phyloP scores from a whole-genome alignment of 2,888 invertebrate genomes.

The Drosophila barbarae region DNA sequence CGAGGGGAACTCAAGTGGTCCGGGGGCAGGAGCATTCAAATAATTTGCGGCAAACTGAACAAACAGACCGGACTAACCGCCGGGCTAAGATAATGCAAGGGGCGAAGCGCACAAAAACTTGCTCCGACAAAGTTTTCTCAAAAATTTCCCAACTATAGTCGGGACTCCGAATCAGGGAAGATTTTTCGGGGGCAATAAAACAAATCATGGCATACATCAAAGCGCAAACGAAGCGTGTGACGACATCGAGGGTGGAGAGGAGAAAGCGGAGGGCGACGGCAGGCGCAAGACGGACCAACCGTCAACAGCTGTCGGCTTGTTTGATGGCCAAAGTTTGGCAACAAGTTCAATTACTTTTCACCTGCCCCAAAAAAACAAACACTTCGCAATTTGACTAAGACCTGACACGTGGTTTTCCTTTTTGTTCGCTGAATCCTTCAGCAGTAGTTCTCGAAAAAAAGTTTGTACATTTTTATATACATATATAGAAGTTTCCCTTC shows the following conservation, averaged over 20 bases:
- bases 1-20: conserved; percentile 36
- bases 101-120: conserved; percentile 17
- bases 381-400: conserved; percentile 21
- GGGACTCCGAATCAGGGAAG: conserved; percentile 12
- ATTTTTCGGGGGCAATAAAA: conserved; percentile 36
- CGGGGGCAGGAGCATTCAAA: conserved; percentile 50
- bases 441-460: background rate
- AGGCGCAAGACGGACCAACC: conserved; percentile 30
- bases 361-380: conserved; percentile 46
- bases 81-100: conserved; percentile 36
- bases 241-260: conserved; percentile 32
- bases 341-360: conserved; percentile 68
- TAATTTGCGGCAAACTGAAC: conserved; percentile 64
- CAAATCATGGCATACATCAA: conserved; percentile 64
- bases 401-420: conserved; percentile 31
- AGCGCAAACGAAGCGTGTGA: conserved; percentile 52
- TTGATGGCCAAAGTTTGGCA: conserved; percentile 63
- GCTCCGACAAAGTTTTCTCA: conserved; percentile 45
- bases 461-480: background rate
- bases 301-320: conserved; percentile 63
- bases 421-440: conserved; percentile 7
- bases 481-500: background rate
- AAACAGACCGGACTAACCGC: conserved; percentile 49
- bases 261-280: conserved; percentile 10
- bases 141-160: conserved; percentile 47